Evolutionary conservation across 2,113 vertebrate genomes (phyloP), one percentile per base, ranked within the genome.

Genomic region (Heterocephalus glaber): DNA sequence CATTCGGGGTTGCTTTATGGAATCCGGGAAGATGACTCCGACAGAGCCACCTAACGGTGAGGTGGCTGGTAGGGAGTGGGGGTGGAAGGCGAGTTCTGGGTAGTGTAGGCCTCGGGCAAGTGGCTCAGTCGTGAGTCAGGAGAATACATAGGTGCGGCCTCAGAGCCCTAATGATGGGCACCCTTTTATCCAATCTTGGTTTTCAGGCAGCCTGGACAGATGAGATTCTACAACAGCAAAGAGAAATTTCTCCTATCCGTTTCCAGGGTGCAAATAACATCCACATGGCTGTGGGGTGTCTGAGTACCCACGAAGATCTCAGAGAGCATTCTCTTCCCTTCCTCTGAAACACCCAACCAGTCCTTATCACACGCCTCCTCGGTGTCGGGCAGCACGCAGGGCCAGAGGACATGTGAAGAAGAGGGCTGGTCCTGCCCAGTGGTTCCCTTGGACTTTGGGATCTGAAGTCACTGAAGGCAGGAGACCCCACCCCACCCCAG

Each of bases 251-350:
- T 24, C 38, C 65, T 58, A 20, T 11, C 38, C 44, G 56, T 76
- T 86, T 49, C 63, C n/a, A 28, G 33, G 17, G 80, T n/a, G 10
- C 26, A 41, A 70, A 44, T 2, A 60, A 70, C 26, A 24, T 13
- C 41, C 56, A 1, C 26, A 56, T 56, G 56, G 26, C 28, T 0
- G 19, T 28, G 38, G 5, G 7, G 22, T 2, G 1, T 44, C 2
- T 49, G 13, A 81, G 68, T 20, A 17, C 2, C 76, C 76, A 30
- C 56, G 26, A n/a, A 38, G 26, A 60, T 35, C 38, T 41, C 38
- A 3, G 20, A 63, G 79, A 70, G 10, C 2, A 4, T 35, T 35
- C 60, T 72, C 38, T 60, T 87, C 14, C 49, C 26, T 80, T 58
- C 76, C 26, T 3, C 17, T 11, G 1, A 17, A 11, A 70, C 1